Evolutionary conservation across 2,797 vertebrate genomes (phyloP), one percentile per base, ranked within the genome.

Genomic region (Gastrophryne carolinensis): DNA sequence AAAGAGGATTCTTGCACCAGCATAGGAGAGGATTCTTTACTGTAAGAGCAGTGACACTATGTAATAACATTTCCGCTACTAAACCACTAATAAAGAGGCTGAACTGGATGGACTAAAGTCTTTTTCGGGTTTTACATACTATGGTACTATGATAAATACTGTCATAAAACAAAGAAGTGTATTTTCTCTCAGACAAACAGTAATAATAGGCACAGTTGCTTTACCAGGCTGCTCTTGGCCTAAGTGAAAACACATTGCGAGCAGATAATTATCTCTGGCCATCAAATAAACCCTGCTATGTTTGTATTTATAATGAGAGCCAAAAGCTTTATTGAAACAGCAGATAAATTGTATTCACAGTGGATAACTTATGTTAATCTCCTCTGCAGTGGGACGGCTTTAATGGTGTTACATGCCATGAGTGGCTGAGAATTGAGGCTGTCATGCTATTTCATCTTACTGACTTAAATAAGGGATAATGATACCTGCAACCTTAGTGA

Each of bases 221-320:
- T 23, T 75, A 50, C n/a, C 63, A 41, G 56, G 5, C 64, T 24
- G 64, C 44, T 37, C 44, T 50, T 57, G 77, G 81, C 35, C 77
- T 82, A 0, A 0, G 0, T 75, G 62, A 37, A 53, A 87, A 60
- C 64, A 34, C 30, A 69, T 26, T 65, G 6, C 53, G 61, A 75
- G 68, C 69, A 80, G 78, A 79, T 80, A 75, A 82, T 68, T 21
- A 8, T 83, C 61, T 81, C 56, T 26, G 49, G 74, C 57, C 75
- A 58, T 73, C 83, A 76, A 80, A 78, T 79, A 80, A 84, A 81
- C 79, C 72, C 15, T 41, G 41, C 82, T 64, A 29, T 79, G 58
- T 80, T 81, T 82, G 35, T 72, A 72, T 81, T 83, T 67, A 66
- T 83, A 73, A 75, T 78, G 72, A 72, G 76, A 80, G 32, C 53